Percentiles rank a stretch among this genome's conserved stretches.
phyloP scores from a whole-genome alignment of 2,888 invertebrate species.

The Gari tellinella region DNA sequence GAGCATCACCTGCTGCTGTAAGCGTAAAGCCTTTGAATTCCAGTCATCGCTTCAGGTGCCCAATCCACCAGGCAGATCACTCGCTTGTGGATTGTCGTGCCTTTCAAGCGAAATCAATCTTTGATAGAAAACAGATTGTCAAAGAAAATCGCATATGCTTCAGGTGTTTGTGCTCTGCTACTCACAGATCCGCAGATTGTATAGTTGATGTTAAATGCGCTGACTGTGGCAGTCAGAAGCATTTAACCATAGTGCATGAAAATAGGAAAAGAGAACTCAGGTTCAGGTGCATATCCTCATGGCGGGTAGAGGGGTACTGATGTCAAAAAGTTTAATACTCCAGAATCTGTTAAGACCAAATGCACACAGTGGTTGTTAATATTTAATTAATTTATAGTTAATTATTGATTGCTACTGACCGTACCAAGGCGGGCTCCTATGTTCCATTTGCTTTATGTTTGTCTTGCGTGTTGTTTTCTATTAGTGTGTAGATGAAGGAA shows the following conservation, averaged over 20 bases:
- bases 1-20: not conserved
- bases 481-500: too few relatives aligned
- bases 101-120: conserved; percentile 1
- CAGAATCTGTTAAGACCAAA: too few relatives aligned
- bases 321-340: too few relatives aligned
- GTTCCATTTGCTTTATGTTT: too few relatives aligned
- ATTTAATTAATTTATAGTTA: conserved; percentile 19
- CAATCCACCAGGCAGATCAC: conserved; percentile 15
- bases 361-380: not conserved
- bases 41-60: not conserved
- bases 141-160: conserved; percentile 11
- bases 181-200: not conserved
- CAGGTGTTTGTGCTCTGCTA: not conserved
- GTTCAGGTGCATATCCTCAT: not conserved
- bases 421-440: too few relatives aligned
- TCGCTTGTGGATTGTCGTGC: not conserved
- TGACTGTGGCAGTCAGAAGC: conserved; percentile 4
- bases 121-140: conserved; percentile 6
- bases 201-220: not conserved
- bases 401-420: too few relatives aligned
- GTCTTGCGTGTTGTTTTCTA: too few relatives aligned
- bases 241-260: conserved; percentile 5
- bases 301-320: conserved; percentile 36
- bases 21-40: not conserved
- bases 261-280: not conserved